These are phyloP conservation scores for Odocoileus hemionus DNA, from an alignment of 2,113 vertebrate genomes.

Conservation along the genomic window DNA sequence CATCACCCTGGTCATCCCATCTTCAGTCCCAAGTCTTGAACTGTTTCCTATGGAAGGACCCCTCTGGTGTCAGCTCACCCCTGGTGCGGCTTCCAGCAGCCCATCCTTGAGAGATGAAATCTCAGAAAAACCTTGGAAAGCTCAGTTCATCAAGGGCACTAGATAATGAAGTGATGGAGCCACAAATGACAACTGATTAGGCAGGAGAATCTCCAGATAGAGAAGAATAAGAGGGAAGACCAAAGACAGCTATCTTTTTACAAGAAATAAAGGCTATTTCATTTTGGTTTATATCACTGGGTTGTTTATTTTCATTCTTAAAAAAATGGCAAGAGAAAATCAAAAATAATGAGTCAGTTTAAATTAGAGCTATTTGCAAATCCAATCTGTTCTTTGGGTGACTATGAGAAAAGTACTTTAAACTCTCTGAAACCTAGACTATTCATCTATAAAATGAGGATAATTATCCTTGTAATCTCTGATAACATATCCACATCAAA, in stretches of 20 bases:
- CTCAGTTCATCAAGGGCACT: not conserved
- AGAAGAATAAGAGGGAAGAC: not conserved
- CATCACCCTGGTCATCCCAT: not conserved
- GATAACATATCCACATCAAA: not conserved
- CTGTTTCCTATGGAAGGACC: not conserved
- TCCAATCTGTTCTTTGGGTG: not conserved
- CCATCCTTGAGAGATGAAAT: not conserved
- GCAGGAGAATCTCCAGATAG: not conserved
- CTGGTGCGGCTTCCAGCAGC: not conserved
- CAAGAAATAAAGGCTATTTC: slow-evolving; percentile 16
- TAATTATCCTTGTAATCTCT: not conserved
- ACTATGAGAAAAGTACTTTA: not conserved
- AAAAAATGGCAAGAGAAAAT: slow-evolving; percentile 18
- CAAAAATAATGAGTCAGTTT: not conserved
- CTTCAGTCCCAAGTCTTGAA: not conserved
- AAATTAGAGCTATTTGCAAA: not conserved
- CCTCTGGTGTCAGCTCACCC: not conserved
- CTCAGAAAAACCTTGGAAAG: not conserved
- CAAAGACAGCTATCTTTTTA: not conserved
- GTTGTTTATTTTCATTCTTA: slow-evolving; percentile 17
- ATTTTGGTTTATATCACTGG: not conserved
- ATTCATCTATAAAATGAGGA: not conserved
- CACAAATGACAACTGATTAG: not conserved
- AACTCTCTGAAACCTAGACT: slow-evolving; percentile 23
- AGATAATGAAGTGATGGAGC: not conserved